phyloP scores from a whole-genome alignment of 2,113 vertebrate genomes.

The Hippocampus guttulatus region DNA sequence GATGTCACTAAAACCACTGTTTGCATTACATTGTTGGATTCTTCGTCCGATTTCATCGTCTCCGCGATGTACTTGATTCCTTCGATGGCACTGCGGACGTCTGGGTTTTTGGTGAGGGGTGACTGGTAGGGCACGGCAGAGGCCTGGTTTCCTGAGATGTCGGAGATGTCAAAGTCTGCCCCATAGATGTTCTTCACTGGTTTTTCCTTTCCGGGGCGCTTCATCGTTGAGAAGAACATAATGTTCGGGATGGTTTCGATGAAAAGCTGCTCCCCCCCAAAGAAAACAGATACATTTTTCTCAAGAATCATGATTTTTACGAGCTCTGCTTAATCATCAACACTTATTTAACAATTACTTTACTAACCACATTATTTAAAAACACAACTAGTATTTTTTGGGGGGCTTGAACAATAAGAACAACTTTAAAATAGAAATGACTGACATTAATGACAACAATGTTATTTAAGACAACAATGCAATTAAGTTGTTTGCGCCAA shows the following conservation, averaged over 20 bases:
- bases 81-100: conserved; percentile 92
- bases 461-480: too few relatives aligned
- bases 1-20: not conserved
- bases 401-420: too few relatives aligned
- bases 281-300: conserved; percentile 8
- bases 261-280: conserved; percentile 75
- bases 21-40: conserved; percentile 82
- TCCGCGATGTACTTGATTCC: conserved; percentile 94
- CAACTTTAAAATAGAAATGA: too few relatives aligned
- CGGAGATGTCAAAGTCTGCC: conserved; percentile 89
- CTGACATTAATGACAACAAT: too few relatives aligned
- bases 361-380: too few relatives aligned
- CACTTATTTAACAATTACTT: too few relatives aligned
- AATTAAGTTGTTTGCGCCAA: too few relatives aligned
- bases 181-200: conserved; percentile 78
- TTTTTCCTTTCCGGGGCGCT: conserved; percentile 84
- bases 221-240: conserved; percentile 97
- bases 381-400: too few relatives aligned
- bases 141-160: conserved; percentile 87
- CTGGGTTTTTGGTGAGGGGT: conserved; percentile 84
- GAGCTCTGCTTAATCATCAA: too few relatives aligned
- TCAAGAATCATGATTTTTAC: too few relatives aligned
- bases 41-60: conserved; percentile 92
- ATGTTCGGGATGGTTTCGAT: conserved; percentile 90
- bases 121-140: conserved; percentile 81